These are phyloP conservation scores for Drosophila funebris DNA, from an alignment of 1,140 invertebrate species.

Conservation along the genomic window DNA sequence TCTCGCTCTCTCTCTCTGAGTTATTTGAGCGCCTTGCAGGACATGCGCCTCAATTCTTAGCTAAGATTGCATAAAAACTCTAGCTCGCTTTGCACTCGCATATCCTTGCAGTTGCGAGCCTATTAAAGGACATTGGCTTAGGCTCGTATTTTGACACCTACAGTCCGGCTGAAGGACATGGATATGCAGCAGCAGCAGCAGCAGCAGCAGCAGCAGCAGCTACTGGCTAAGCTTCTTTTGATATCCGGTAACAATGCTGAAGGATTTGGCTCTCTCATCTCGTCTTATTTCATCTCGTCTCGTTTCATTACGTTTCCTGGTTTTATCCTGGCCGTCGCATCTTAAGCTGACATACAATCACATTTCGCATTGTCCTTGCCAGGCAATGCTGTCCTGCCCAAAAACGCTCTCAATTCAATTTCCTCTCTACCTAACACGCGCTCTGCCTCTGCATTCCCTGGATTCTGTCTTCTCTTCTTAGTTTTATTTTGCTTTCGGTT, in stretches of 20 bases:
- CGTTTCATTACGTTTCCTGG: constrained; percentile 45
- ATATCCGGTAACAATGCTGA: constrained; percentile 69
- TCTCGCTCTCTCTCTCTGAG: constrained; percentile 6
- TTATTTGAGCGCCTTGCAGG: constrained; percentile 66
- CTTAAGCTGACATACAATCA: constrained; percentile 81
- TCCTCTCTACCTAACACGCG: constrained; percentile 33
- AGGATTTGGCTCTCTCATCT: constrained; percentile 37
- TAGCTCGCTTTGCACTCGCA: neutral
- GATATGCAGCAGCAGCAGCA: too few relatives aligned
- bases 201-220: too few relatives aligned
- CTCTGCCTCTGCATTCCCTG: constrained; percentile 5
- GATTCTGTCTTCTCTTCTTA: constrained; percentile 2
- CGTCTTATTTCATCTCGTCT: neutral
- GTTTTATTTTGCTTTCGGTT: constrained; percentile 8
- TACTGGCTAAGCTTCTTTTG: constrained; percentile 59
- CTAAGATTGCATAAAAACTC: constrained; percentile 74
- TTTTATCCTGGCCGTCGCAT: constrained; percentile 52
- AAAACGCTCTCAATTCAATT: too few relatives aligned
- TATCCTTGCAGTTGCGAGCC: constrained; percentile 30
- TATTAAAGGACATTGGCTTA: constrained; percentile 82
- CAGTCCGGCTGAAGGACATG: constrained; percentile 6
- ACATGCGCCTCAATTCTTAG: constrained; percentile 48
- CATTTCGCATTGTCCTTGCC: constrained; percentile 69
- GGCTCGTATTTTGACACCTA: constrained; percentile 81
- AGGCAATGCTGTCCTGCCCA: constrained; percentile 13